Evolutionary conservation across 2,888 invertebrate species (phyloP).

Genomic region (Hemithea aestivaria): DNA sequence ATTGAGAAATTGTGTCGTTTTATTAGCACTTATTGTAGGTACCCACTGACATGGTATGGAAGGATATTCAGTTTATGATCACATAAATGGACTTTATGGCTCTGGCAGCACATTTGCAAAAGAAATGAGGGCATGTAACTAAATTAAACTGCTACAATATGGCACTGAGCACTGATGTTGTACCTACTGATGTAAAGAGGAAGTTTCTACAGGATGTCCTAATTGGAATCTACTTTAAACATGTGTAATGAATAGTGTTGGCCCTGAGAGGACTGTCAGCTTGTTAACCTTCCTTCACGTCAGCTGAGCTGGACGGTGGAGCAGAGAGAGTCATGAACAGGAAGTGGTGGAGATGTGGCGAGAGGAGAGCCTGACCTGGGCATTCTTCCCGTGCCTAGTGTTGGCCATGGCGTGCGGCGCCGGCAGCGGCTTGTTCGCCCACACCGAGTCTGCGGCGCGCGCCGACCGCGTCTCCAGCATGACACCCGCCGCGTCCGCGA

Average conservation of each 20-base stretch:
- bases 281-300: too few species aligned
- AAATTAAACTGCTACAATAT: too few species aligned
- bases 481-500: conserved; percentile 68
- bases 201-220: conserved; percentile 22
- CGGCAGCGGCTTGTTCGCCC: conserved; percentile 81
- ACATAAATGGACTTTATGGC: too few species aligned
- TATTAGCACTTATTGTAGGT: too few species aligned
- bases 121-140: too few species aligned
- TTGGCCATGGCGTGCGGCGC: conserved; percentile 78
- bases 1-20: too few species aligned
- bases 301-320: too few species aligned
- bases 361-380: conserved; percentile 65
- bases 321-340: too few species aligned
- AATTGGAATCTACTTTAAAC: conserved; percentile 16
- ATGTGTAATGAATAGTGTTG: conserved; percentile 2
- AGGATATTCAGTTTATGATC: too few species aligned
- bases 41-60: too few species aligned
- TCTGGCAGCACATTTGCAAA: too few species aligned
- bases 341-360: neutral
- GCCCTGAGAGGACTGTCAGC: neutral
- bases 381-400: conserved; percentile 83
- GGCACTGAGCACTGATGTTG: too few species aligned
- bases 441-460: conserved; percentile 85
- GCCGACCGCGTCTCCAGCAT: conserved; percentile 87
- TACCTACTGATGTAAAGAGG: neutral